Evolutionary conservation across 2,113 vertebrate genomes (phyloP).

Genomic region (Laticauda colubrina): DNA sequence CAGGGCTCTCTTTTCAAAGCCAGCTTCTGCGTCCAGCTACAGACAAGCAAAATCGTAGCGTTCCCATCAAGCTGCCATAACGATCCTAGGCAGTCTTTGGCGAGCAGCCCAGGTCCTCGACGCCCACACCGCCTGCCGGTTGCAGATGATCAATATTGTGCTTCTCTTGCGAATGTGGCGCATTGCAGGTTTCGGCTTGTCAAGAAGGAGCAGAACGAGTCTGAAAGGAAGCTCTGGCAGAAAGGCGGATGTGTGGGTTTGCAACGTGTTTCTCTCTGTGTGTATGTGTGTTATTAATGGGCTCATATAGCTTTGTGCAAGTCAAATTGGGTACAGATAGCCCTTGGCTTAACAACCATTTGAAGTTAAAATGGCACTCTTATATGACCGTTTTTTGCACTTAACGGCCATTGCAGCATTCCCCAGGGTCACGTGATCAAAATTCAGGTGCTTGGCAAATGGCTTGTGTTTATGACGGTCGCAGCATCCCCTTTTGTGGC

Average conservation of each 20-base stretch:
- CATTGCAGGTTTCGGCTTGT: background rate
- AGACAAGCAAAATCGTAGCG: background rate
- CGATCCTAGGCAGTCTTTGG: background rate
- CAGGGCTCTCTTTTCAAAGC: no score
- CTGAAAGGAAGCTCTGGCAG: background rate
- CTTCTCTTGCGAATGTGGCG: background rate
- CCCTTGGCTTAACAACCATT: no score
- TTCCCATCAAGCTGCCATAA: background rate
- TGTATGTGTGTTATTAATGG: background rate
- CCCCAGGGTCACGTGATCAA: no score
- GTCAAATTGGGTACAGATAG: no score
- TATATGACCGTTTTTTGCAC: no score
- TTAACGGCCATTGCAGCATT: no score
- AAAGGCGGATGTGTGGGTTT: background rate
- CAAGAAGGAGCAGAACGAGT: background rate
- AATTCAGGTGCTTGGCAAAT: no score
- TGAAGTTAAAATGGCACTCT: no score
- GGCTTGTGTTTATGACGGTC: no score
- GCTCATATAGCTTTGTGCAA: background rate
- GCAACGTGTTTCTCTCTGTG: background rate
- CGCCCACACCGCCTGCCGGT: background rate
- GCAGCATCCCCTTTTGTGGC: no score
- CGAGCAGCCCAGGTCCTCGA: background rate
- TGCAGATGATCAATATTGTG: background rate
- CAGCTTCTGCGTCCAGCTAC: background rate